Evolutionary conservation across 2,888 invertebrate species (phyloP), one percentile per base, ranked within the genome.

Genomic region (Pristionchus japonicus): DNA sequence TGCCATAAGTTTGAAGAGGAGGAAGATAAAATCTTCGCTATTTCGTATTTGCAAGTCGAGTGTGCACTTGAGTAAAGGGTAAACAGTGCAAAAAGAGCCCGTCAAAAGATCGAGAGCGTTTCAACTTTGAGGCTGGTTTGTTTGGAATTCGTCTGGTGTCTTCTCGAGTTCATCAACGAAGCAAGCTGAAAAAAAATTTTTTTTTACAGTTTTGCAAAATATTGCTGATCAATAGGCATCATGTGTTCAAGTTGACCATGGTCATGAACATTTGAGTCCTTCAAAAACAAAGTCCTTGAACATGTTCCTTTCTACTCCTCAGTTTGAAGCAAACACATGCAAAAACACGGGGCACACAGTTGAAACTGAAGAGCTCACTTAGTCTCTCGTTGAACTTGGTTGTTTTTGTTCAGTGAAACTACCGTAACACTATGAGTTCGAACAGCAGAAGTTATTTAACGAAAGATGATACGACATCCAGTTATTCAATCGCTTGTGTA

Each of bases 331-430:
- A 57, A 57, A 17, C 49, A 17, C 57, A 23, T 9, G 23, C 20
- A 57, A 57, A 57, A 23, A 57, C 20, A 23, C 52, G 34, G 34
- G 15, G 31, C 67, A 61, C 61, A 11, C 67, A 67, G 34, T 2
- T 31, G 70, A 70, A 70, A 70, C 70, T 64, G 64, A 70, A 70
- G 37, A 70, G 70, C 70, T 40, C 57, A 57, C 57, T 57, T 57
- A 57, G 57, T 9, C 57, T 57, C 9, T n/a, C 57, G 0, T 3
- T 57, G n/a, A n/a, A n/a, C 57, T n/a, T 7, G 57, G 1, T 11
- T 57, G 23, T n/a, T 57, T 57, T 57, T 57, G 3, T 9, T n/a
- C 23, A n/a, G 57, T 43, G n/a, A 57, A 20, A 23, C 57, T 57
- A n/a, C n/a, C 23, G 57, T 57, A 57, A 57, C 43, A 43, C n/a